A percentile compares a stretch with the other conserved stretches of the same genome.
Evolutionary conservation across 1,140 invertebrate genomes (phyloP).

Genomic region (Proales similis): DNA sequence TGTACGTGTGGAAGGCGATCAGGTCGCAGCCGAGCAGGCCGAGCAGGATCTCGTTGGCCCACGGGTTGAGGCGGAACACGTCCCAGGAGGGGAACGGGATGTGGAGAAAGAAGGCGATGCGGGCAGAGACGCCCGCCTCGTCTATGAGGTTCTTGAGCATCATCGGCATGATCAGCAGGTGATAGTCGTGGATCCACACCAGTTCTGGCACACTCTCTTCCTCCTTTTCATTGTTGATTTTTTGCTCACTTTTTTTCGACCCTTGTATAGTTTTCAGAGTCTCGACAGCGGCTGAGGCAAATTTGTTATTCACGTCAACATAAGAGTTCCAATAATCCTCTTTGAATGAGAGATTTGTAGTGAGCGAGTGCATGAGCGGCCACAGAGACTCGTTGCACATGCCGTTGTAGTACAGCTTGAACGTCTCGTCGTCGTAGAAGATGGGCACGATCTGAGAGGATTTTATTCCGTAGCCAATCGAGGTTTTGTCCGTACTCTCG

Average conservation of each 20-base stretch:
- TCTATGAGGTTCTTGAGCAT: conserved; percentile 74
- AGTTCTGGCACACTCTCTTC: conserved; percentile 66
- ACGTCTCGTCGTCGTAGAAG: conserved; percentile 64
- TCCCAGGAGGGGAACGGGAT: conserved; percentile 88
- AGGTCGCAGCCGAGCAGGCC: conserved; percentile 71
- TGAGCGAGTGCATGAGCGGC: conserved; percentile 84
- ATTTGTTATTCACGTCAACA: conserved; percentile 69
- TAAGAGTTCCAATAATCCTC: conserved; percentile 72
- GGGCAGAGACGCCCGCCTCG: conserved; percentile 67
- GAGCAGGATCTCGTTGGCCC: conserved; percentile 82
- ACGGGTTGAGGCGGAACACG: conserved; percentile 76
- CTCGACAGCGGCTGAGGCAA: conserved; percentile 68
- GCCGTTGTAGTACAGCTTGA: conserved; percentile 80
- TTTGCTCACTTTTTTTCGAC: too few species aligned
- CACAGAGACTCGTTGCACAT: conserved; percentile 84
- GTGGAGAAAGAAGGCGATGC: conserved; percentile 80
- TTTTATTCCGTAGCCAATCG: conserved; percentile 67
- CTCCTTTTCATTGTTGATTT: conserved; percentile 55
- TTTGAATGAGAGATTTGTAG: conserved; percentile 67
- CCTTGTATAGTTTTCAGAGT: too few species aligned
- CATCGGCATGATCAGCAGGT: conserved; percentile 78
- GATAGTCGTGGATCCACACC: conserved; percentile 85
- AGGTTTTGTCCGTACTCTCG: conserved; percentile 73
- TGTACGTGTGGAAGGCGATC: conserved; percentile 82
- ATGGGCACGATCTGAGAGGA: conserved; percentile 72